Base-by-base conservation (phyloP, 2,113 vertebrate species). In the Zootoca vivipara region DNA sequence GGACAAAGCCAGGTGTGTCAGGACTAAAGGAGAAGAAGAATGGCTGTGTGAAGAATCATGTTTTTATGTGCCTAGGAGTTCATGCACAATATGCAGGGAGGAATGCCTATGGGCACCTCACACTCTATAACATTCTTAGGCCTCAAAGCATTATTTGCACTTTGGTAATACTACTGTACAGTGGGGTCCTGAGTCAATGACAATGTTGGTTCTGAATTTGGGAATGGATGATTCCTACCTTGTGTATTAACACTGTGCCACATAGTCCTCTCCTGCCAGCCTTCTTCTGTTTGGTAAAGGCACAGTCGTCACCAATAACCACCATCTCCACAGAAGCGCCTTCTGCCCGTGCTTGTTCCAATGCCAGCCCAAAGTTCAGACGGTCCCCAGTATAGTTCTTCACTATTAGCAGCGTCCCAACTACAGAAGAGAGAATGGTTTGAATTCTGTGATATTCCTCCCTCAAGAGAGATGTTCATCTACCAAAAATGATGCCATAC, bases 371-470 rank as follows among this genome's bases (percentile, higher is more conserved):
- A 0, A 99, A 99, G 95, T 99, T 99, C 38, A 99, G 97, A 0
- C 98, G 97, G 89, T 99, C 99, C 7, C 99, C 99, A 0, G 99
- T 99, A 96, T 99, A 99, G 96, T 99, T 99, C 97, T 98, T 99
- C 85, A 99, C 98, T 0, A 99, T 97, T 82, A 99, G 96, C 26
- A 99, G 97, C 33, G 97, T 97, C 7, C 98, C 99, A 0, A 91
- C 97, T 98, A 89, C 0, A 4, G 33, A 7, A 82, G 30, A 16
- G 26, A 85, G 24, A 46, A 46, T 77, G 22, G 52, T 24, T 52
- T 52, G 1, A n/a, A 5, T 12, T 82, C 1, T 10, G 6, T 35
- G 10, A 9, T 35, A n/a, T 22, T 7, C 33, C 35, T 42, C 22
- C 62, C 24, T 35, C 33, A 18, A 7, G 16, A 78, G 46, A 73